Evolutionary conservation across 2,888 invertebrate species (phyloP), one percentile per base, ranked within the genome.

Genomic region (Altica lythri): DNA sequence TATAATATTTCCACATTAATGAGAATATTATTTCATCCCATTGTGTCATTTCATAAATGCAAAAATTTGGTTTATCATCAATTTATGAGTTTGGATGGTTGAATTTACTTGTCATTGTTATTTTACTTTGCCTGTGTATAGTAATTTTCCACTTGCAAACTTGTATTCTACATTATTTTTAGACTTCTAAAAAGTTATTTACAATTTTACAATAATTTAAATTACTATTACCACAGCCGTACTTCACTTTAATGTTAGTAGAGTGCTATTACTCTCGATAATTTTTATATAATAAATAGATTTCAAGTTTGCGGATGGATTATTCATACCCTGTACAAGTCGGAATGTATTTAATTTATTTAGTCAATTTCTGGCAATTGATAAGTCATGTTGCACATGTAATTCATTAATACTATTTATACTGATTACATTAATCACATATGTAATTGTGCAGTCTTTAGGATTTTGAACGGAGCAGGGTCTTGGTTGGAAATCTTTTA

Each of bases 381-480:
- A 61, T 65, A 67, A 68, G 70, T 76, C 78, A 79, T 79, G 78
- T 79, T 78, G 78, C 78, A 78, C 78, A 79, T 79, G 78, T 77
- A 75, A 75, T 76, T 75, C 72, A 74, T 73, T 75, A 74, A 71
- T 70, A 68, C 67, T 72, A 68, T 73, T 74, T 76, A 74, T 77
- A 77, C 75, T 77, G 79, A 79, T 79, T 79, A 79, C 77, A 79
- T 79, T 79, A 79, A 79, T 79, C 79, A 78, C 77, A 74, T 75
- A 73, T 78, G 77, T 78, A 74, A 77, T 40, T 71, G 51, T 57
- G 51, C 40, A 34, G 29, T 18, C 34, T 14, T 12, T 19, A 30
- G 9, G 12, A 37, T 25, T 55, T 42, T 51, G 46, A 34, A 35
- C 9, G 8, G 10, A 22, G 22, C 17, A 12, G 13, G 46, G 12